phyloP scores from a whole-genome alignment of 2,113 vertebrate species.

The Dendropsophus ebraccatus region DNA sequence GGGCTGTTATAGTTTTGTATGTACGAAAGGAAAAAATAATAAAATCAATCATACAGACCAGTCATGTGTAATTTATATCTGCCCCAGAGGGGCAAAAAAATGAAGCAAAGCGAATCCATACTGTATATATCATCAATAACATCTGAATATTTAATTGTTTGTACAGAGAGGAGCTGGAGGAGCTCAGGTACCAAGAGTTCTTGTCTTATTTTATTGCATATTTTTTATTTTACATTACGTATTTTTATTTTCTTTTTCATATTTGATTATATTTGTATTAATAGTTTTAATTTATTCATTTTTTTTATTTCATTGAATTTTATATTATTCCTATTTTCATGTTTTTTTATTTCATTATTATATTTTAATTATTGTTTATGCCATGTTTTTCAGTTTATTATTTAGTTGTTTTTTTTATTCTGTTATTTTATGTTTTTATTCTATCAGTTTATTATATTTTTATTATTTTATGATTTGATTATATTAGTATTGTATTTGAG shows the following conservation, averaged over 20 bases:
- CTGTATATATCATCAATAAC: background rate
- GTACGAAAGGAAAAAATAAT: too few species aligned
- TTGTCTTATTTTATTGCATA: background rate
- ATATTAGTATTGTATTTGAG: too few species aligned
- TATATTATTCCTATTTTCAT: too few species aligned
- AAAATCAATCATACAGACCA: too few species aligned
- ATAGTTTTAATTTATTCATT: background rate
- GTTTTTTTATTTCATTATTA: background rate
- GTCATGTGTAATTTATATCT: background rate
- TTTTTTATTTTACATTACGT: background rate
- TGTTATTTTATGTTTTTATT: too few species aligned
- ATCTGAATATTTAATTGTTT: background rate
- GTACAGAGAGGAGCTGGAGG: constrained; percentile 15
- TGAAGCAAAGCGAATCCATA: background rate
- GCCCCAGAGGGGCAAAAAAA: background rate
- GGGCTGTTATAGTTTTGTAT: background rate
- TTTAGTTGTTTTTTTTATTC: too few species aligned
- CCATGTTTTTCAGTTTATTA: background rate
- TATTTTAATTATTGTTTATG: background rate
- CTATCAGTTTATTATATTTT: too few species aligned
- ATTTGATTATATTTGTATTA: background rate
- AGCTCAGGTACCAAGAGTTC: background rate
- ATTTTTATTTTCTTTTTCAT: background rate
- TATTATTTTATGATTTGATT: too few species aligned
- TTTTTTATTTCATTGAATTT: background rate